A percentile compares a stretch with the other conserved stretches of the same genome.
Conservation (phyloP, 2,888 invertebrate genomes). For the Cheilosia pagana region DNA sequence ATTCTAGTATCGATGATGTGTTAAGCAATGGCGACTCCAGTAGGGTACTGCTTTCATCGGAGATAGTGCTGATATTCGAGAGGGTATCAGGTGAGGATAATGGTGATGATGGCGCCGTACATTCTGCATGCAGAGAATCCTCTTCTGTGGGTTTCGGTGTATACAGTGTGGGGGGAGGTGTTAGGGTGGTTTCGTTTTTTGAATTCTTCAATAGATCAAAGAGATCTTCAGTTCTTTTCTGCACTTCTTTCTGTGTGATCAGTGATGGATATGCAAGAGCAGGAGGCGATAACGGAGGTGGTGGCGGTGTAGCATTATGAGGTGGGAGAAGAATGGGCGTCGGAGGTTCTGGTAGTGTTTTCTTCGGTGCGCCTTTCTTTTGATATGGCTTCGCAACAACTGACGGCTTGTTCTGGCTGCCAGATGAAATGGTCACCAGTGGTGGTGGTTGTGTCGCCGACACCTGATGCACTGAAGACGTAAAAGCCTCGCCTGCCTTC, state of each 20-base stretch:
- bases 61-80: constrained; percentile 53
- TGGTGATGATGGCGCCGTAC: constrained; percentile 26
- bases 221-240: constrained; percentile 78
- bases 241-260: constrained; percentile 48
- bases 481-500: constrained; percentile 48
- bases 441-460: constrained; percentile 78
- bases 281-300: constrained; percentile 65
- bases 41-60: constrained; percentile 47
- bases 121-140: background rate
- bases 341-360: constrained; percentile 74
- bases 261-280: constrained; percentile 48
- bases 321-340: constrained; percentile 26
- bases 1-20: constrained; percentile 22
- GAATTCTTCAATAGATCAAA: constrained; percentile 82
- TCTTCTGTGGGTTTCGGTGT: constrained; percentile 18
- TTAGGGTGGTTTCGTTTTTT: constrained; percentile 53
- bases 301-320: constrained; percentile 5
- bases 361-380: constrained; percentile 71
- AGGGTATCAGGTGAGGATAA: constrained; percentile 48
- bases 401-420: constrained; percentile 47
- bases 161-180: constrained; percentile 33
- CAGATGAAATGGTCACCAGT: constrained; percentile 78
- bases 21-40: constrained; percentile 31
- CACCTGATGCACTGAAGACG: constrained; percentile 64
- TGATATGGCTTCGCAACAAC: constrained; percentile 80